Evolutionary conservation across 2,888 invertebrate species (phyloP), one percentile per base, ranked within the genome.

Genomic region (Homarus gammarus): DNA sequence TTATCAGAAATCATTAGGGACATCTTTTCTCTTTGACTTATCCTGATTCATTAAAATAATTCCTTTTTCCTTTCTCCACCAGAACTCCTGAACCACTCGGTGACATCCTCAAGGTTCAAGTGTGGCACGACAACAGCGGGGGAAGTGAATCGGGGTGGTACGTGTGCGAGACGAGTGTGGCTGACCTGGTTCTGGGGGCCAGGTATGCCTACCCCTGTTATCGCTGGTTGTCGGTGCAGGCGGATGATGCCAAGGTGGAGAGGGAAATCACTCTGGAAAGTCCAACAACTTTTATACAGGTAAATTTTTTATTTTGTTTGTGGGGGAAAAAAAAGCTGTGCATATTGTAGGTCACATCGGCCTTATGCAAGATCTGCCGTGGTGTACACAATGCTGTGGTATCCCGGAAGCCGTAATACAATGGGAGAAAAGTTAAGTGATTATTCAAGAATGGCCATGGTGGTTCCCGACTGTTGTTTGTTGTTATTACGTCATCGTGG

Each of bases 51-150:
- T n/a, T n/a, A n/a, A 44, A 44, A 8, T 44, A 44, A 5, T 44
- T 44, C 44, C 12, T 27, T 49, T 72, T 73, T 3, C 22, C 8
- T 31, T 31, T 72, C 33, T 3, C 5, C 49, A 40, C 40, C 84
- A 91, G 91, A 56, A 90, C 91, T 12, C 61, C 89, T 2, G 87
- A 90, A 51, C 56, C 84, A 8, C 77, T 91, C 27, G 91, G 91
- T 2, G 84, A 91, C 84, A 91, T 91, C 44, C 70, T 91, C 84
- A 91, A 90, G 79, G 89, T 91, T 8, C 89, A 91, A 51, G 72
- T 91, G 31, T 91, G 91, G 91, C 91, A 91, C 18, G 89, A 90
- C 82, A 90, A 91, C 72, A 84, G 84, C n/a, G 91, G 91, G n/a
- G 91, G 88, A 3, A 84, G 75, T 33, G 78, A 51, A 31, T 38